Evolutionary conservation across 2,888 invertebrate species (phyloP).

Genomic region (Rotaria socialis): DNA sequence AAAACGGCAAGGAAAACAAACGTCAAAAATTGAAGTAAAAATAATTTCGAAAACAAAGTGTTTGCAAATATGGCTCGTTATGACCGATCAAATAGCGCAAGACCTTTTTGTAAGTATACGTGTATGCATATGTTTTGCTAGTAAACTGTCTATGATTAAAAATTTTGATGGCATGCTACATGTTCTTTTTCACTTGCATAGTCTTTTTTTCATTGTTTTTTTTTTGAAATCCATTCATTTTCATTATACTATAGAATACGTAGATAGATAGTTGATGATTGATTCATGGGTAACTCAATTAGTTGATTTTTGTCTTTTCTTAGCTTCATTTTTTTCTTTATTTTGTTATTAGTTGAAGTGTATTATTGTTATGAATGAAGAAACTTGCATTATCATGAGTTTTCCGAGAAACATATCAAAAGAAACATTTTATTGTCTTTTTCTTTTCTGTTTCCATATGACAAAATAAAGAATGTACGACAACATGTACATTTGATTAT

Average conservation of each 20-base stretch:
- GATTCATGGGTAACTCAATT: background rate
- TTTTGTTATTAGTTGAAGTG: background rate
- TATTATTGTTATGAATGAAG: background rate
- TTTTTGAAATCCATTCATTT: constrained; percentile 9
- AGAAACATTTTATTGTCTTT: background rate
- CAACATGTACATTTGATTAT: background rate
- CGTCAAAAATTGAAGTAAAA: background rate
- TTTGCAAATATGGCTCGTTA: background rate
- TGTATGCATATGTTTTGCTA: background rate
- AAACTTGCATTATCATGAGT: background rate
- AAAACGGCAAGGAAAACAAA: background rate
- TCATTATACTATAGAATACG: background rate
- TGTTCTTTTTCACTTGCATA: background rate
- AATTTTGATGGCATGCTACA: background rate
- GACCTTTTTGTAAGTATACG: constrained; percentile 20
- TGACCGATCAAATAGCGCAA: background rate
- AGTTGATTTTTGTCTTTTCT: constrained; percentile 2
- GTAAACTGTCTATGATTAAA: background rate
- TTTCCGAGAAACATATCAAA: background rate
- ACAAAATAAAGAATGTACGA: background rate
- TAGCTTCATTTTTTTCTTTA: background rate
- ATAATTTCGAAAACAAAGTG: background rate
- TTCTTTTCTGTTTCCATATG: background rate
- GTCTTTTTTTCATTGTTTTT: background rate
- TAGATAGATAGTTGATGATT: background rate